These are phyloP conservation scores for Coremacera marginata DNA, from an alignment of 2,888 invertebrate genomes.

Conservation along the genomic window DNA sequence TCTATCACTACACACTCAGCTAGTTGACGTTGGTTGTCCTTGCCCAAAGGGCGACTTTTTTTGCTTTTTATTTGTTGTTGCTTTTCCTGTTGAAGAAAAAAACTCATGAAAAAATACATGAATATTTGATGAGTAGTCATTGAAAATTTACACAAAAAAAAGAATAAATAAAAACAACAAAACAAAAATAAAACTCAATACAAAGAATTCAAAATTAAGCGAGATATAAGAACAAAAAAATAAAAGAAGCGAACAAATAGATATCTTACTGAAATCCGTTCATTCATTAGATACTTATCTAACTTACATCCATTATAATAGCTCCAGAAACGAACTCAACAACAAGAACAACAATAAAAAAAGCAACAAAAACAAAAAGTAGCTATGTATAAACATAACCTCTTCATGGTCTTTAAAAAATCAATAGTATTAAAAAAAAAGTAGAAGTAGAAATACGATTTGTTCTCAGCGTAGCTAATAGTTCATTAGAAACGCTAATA, in stretches of 20 bases:
- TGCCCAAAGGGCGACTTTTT: background rate
- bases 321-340: too few relatives aligned
- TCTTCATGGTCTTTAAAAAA: too few relatives aligned
- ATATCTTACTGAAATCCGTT: background rate
- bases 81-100: background rate
- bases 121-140: constrained; percentile 15
- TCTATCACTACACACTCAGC: background rate
- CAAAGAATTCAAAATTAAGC: constrained; percentile 3
- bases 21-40: background rate
- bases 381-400: too few relatives aligned
- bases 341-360: too few relatives aligned
- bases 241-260: background rate
- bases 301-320: background rate
- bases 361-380: too few relatives aligned
- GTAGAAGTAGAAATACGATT: too few relatives aligned
- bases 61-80: background rate
- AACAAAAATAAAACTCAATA: background rate
- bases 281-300: background rate
- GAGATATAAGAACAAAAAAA: background rate
- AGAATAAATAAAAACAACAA: too few relatives aligned
- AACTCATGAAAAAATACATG: background rate
- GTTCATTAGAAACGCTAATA: constrained; percentile 1
- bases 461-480: background rate
- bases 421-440: too few relatives aligned
- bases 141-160: background rate